Evolutionary conservation across 2,113 vertebrate species (phyloP).

Genomic region (Tamias sibiricus): DNA sequence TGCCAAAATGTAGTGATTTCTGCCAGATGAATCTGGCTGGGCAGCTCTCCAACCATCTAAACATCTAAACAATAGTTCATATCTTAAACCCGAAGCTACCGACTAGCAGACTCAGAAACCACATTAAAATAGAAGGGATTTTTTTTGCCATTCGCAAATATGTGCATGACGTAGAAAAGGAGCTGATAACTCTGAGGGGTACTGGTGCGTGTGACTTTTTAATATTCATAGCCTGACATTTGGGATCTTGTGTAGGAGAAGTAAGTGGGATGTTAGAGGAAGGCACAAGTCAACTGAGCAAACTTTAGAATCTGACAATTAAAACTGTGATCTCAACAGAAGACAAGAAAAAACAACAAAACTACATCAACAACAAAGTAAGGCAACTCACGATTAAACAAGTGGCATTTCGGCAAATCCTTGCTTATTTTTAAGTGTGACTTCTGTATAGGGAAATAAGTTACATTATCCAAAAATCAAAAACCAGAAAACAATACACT

Average conservation of each 20-base stretch:
- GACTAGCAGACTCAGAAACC: not conserved
- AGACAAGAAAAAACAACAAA: not conserved
- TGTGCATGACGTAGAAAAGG: not conserved
- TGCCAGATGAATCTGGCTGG: constrained; percentile 47
- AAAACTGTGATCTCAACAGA: not conserved
- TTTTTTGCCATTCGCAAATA: not conserved
- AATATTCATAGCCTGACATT: constrained; percentile 61
- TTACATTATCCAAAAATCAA: not conserved
- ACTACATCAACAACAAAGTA: not conserved
- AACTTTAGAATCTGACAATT: constrained; percentile 57
- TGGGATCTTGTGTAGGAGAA: constrained; percentile 55
- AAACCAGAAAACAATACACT: accelerated
- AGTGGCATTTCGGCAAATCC: accelerated
- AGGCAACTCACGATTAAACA: accelerated
- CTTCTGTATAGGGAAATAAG: not conserved
- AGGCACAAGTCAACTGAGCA: constrained; percentile 75
- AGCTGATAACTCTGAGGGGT: not conserved
- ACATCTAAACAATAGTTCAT: not conserved
- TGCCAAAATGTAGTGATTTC: constrained; percentile 49
- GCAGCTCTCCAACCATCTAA: constrained; percentile 28
- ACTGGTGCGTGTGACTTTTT: not conserved
- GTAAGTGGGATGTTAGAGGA: constrained; percentile 64
- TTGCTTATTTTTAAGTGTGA: not conserved
- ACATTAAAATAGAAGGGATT: not conserved
- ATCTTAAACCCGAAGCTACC: not conserved